These are phyloP conservation scores for Heterotis niloticus DNA, from an alignment of 2,113 vertebrate species.

Conservation along the genomic window DNA sequence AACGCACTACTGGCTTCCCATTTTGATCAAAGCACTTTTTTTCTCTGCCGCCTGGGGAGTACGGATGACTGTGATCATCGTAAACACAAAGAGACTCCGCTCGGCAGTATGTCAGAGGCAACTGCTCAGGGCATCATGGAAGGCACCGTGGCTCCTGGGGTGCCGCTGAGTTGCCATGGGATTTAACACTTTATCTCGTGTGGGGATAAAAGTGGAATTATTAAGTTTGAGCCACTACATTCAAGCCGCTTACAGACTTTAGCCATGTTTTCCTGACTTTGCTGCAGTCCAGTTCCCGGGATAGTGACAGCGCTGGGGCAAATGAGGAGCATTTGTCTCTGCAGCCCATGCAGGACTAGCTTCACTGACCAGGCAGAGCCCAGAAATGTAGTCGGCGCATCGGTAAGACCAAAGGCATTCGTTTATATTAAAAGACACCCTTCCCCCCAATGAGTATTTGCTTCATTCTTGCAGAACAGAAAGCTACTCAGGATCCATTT, in stretches of 20 bases:
- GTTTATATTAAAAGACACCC: not conserved
- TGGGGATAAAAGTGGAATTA: constrained; percentile 4
- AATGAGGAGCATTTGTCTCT: constrained; percentile 1
- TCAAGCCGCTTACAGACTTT: not conserved
- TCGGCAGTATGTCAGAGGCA: not conserved
- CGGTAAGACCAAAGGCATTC: not conserved
- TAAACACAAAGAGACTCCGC: not conserved
- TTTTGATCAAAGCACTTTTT: constrained; percentile 1
- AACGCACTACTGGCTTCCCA: not conserved
- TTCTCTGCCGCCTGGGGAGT: not conserved
- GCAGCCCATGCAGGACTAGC: not conserved
- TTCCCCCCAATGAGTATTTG: not conserved
- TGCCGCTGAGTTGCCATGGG: not conserved
- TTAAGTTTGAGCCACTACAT: not conserved
- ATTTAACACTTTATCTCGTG: not conserved
- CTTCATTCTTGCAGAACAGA: not conserved
- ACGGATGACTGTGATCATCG: not conserved
- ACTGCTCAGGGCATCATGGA: not conserved
- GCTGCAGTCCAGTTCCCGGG: not conserved
- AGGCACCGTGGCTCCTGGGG: not conserved
- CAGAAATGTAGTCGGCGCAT: not conserved
- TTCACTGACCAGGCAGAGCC: not conserved
- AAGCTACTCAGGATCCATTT: not conserved
- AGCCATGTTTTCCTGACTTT: not conserved
- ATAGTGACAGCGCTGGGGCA: not conserved